Conservation (phyloP, 2,888 invertebrate species). For the Nomada goodeniana region DNA sequence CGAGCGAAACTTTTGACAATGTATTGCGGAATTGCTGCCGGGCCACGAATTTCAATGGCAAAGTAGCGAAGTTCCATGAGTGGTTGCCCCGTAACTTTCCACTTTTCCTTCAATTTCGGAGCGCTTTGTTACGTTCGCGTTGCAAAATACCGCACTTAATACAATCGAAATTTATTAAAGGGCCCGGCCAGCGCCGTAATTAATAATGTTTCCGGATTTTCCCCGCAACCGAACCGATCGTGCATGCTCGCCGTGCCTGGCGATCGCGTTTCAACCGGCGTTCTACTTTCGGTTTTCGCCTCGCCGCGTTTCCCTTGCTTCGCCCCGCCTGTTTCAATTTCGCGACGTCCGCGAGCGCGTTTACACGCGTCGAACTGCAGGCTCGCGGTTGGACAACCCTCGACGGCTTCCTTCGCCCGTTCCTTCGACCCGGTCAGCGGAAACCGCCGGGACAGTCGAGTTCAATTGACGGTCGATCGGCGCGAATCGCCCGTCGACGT, state of each 20-base stretch:
- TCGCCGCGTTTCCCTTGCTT: background rate
- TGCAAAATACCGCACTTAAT: conserved; percentile 38
- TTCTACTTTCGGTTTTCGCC: background rate
- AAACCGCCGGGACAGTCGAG: conserved; percentile 43
- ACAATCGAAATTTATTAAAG: conserved; percentile 30
- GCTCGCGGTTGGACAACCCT: conserved; percentile 1
- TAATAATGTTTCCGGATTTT: conserved; percentile 24
- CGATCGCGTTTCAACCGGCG: background rate
- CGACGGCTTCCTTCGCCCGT: conserved; percentile 22
- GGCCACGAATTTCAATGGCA: conserved; percentile 51
- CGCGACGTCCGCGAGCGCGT: too few species aligned
- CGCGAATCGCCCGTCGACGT: conserved; percentile 56
- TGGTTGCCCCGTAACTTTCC: conserved; percentile 42
- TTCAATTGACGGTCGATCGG: conserved; percentile 34
- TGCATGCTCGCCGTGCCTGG: background rate
- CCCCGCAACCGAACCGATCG: background rate
- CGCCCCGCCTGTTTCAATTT: background rate
- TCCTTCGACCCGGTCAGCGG: background rate
- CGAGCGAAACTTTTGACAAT: conserved; percentile 58
- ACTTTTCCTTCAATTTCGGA: conserved; percentile 47
- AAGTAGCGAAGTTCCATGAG: conserved; percentile 43
- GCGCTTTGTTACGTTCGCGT: conserved; percentile 30
- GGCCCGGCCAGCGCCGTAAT: background rate
- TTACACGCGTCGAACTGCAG: conserved; percentile 9
- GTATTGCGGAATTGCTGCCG: conserved; percentile 50